Percentiles rank a stretch among this genome's conserved stretches.
Conservation (phyloP, 2,797 vertebrate species). For the Oreortyx pictus region DNA sequence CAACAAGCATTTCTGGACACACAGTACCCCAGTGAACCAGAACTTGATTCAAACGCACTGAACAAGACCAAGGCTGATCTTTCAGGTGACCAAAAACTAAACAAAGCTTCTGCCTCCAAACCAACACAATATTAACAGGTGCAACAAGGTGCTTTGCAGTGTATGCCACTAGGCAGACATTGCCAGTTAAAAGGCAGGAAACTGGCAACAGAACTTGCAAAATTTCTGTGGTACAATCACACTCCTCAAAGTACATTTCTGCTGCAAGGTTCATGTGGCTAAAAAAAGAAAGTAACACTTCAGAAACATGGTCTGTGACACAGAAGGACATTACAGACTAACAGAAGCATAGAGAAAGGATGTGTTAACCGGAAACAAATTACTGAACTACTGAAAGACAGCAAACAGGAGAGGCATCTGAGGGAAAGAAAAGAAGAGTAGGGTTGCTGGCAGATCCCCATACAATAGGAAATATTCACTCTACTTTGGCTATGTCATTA, state of each 20-base stretch:
- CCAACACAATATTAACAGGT: background rate
- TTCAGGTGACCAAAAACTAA: background rate
- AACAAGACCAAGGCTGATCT: background rate
- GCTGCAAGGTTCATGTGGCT: background rate
- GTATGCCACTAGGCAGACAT: background rate
- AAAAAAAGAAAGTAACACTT: background rate
- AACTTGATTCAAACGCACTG: background rate
- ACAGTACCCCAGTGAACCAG: background rate
- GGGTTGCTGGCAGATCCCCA: background rate
- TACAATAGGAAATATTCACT: background rate
- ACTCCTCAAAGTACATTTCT: background rate
- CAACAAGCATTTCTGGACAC: background rate
- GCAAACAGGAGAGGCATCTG: background rate
- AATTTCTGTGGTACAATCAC: background rate
- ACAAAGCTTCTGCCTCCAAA: background rate
- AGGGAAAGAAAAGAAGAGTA: background rate
- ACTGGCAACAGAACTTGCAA: background rate
- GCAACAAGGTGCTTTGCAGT: background rate
- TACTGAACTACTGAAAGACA: background rate
- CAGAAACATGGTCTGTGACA: background rate
- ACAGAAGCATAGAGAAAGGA: background rate
- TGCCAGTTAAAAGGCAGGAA: background rate
- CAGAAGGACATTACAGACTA: background rate
- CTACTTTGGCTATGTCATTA: accelerated
- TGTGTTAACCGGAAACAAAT: background rate